Percentiles rank a stretch among this genome's conserved stretches.
These are phyloP conservation scores for Drosophila aldrichi DNA, from an alignment of 2,888 invertebrate species.

Conservation along the genomic window DNA sequence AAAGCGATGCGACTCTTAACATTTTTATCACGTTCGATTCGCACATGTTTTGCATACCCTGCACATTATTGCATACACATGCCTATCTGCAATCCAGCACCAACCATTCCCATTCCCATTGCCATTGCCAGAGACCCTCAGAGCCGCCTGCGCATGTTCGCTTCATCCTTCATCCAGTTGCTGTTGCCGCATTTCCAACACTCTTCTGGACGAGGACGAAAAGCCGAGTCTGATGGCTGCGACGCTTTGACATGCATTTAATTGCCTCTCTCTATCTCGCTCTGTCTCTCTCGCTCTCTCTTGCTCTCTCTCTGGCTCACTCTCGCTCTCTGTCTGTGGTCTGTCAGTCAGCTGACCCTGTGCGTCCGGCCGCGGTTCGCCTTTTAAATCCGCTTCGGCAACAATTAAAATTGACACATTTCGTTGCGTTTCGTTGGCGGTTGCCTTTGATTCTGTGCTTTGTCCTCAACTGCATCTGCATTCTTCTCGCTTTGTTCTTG, in stretches of 20 bases:
- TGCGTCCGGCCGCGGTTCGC: constrained; percentile 31
- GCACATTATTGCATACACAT: constrained; percentile 52
- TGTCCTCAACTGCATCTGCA: constrained; percentile 61
- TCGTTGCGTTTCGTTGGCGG: constrained; percentile 75
- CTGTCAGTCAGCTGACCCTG: constrained; percentile 31
- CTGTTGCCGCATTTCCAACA: constrained; percentile 52
- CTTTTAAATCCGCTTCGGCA: constrained; percentile 72
- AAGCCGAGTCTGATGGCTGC: constrained; percentile 62
- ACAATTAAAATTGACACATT: constrained; percentile 83
- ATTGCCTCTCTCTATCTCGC: constrained; percentile 73
- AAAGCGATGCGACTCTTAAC: constrained; percentile 58
- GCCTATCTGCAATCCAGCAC: constrained; percentile 49
- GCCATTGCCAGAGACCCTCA: constrained; percentile 9
- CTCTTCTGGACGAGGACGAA: constrained; percentile 22
- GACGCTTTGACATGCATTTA: constrained; percentile 83
- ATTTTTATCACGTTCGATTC: constrained; percentile 83
- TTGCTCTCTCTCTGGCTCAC: not conserved
- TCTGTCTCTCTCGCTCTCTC: constrained; percentile 5
- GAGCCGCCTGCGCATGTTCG: not conserved
- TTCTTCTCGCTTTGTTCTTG: constrained; percentile 69
- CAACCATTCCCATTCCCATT: constrained; percentile 16
- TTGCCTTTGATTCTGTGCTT: constrained; percentile 56
- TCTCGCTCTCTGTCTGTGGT: constrained; percentile 9
- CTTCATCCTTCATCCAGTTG: constrained; percentile 22
- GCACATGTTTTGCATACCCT: constrained; percentile 83